These are phyloP conservation scores for Aphidoletes aphidimyza DNA, from an alignment of 2,888 invertebrate species.

Conservation along the genomic window DNA sequence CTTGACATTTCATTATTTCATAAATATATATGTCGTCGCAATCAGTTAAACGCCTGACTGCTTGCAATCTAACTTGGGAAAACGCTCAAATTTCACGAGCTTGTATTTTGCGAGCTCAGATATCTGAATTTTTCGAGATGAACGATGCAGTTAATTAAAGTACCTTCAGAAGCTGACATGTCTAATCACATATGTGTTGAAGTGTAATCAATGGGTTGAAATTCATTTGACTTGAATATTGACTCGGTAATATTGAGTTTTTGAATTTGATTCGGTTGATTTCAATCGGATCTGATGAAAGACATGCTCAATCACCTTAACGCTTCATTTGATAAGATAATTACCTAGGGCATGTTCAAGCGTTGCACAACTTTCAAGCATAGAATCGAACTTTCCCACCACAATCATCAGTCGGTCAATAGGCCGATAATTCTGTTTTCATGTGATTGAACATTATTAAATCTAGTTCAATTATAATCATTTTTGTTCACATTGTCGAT, in stretches of 20 bases:
- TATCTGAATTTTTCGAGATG: too few relatives aligned
- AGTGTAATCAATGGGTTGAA: background rate
- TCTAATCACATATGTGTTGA: background rate
- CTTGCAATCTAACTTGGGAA: too few relatives aligned
- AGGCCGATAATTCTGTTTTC: background rate
- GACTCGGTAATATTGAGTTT: background rate
- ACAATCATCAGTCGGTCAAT: too few relatives aligned
- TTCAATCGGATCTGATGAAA: background rate
- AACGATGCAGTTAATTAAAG: background rate
- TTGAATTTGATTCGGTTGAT: background rate
- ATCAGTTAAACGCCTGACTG: too few relatives aligned
- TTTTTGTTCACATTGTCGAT: background rate
- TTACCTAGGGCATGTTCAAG: background rate
- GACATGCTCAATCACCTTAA: background rate
- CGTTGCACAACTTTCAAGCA: background rate
- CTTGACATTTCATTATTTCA: too few relatives aligned
- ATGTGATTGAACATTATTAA: constrained; percentile 14
- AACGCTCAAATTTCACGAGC: too few relatives aligned
- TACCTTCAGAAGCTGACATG: background rate
- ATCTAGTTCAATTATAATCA: constrained; percentile 26
- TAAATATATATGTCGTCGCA: too few relatives aligned
- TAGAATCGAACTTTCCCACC: too few relatives aligned
- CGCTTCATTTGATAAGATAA: background rate
- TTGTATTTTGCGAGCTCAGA: too few relatives aligned
- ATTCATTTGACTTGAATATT: background rate